These are phyloP conservation scores for Sturnira hondurensis DNA, from an alignment of 2,113 vertebrate genomes.

Conservation along the genomic window DNA sequence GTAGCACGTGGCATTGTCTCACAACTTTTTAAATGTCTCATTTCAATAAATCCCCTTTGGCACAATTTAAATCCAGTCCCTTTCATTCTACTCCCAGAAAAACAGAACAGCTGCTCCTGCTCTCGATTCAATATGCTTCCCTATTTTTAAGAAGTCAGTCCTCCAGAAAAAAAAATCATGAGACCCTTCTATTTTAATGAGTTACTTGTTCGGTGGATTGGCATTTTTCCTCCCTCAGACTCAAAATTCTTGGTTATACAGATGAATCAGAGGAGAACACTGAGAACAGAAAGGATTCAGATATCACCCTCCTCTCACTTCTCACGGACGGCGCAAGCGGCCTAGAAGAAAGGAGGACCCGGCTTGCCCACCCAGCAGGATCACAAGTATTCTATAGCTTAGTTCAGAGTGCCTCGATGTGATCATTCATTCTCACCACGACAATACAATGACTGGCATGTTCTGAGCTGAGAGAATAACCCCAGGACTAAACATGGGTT, in stretches of 20 bases:
- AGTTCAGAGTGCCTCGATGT: not conserved
- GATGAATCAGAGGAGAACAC: constrained; percentile 42
- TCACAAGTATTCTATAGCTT: not conserved
- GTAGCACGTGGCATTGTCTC: constrained; percentile 54
- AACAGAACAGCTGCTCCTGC: constrained; percentile 61
- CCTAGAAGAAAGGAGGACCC: not conserved
- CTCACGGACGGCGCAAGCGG: not conserved
- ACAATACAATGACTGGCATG: not conserved
- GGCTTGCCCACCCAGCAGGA: not conserved
- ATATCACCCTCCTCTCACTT: not conserved
- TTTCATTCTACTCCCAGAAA: constrained; percentile 55
- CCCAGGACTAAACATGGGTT: not conserved
- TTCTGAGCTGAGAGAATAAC: not conserved
- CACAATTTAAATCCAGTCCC: constrained; percentile 28
- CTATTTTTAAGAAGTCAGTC: constrained; percentile 69
- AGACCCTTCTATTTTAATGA: constrained; percentile 70
- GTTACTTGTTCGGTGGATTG: constrained; percentile 56
- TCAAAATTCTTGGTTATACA: constrained; percentile 51
- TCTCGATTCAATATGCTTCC: constrained; percentile 59
- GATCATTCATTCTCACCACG: not conserved
- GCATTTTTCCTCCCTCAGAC: constrained; percentile 47
- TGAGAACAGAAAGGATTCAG: not conserved
- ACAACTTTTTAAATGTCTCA: constrained; percentile 65
- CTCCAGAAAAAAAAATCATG: constrained; percentile 67
- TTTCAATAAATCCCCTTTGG: constrained; percentile 68